Evolutionary conservation across 2,888 invertebrate genomes (phyloP).

Genomic region (Cylloceria caligata): DNA sequence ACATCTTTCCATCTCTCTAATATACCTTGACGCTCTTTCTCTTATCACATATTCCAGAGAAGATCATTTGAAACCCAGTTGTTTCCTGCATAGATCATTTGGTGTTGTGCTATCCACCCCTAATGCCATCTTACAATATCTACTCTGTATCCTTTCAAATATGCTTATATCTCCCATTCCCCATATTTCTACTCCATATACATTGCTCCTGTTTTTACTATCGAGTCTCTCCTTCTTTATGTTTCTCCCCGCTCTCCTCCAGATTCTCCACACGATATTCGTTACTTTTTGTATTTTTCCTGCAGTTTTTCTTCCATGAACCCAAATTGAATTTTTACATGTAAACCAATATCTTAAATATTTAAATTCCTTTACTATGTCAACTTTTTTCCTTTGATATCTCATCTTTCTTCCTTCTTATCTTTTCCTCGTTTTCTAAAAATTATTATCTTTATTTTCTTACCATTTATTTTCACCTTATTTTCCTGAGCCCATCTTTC

Average conservation of each 20-base stretch:
- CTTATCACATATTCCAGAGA: too few species aligned
- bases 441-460: neutral
- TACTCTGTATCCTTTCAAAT: too few species aligned
- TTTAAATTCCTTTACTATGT: neutral
- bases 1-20: too few species aligned
- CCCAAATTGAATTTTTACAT: slow-evolving; percentile 6
- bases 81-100: too few species aligned
- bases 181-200: slow-evolving; percentile 47
- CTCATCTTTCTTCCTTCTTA: slow-evolving; percentile 32
- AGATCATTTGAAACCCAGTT: too few species aligned
- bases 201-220: slow-evolving; percentile 36
- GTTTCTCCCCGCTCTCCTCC: slow-evolving; percentile 19
- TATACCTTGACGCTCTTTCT: too few species aligned
- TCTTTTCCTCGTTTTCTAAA: slow-evolving; percentile 31
- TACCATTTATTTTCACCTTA: slow-evolving; percentile 18
- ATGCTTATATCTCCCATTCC: too few species aligned
- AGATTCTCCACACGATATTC: neutral
- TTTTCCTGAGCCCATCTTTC: neutral
- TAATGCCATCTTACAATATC: too few species aligned
- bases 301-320: too few species aligned
- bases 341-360: too few species aligned
- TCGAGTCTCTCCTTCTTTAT: slow-evolving; percentile 34
- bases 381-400: slow-evolving; percentile 24
- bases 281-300: slow-evolving; percentile 25
- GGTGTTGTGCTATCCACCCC: too few species aligned